A percentile compares a stretch with the other conserved stretches of the same genome.
These are phyloP conservation scores for Battus philenor DNA, from an alignment of 1,140 invertebrate genomes.

Conservation along the genomic window DNA sequence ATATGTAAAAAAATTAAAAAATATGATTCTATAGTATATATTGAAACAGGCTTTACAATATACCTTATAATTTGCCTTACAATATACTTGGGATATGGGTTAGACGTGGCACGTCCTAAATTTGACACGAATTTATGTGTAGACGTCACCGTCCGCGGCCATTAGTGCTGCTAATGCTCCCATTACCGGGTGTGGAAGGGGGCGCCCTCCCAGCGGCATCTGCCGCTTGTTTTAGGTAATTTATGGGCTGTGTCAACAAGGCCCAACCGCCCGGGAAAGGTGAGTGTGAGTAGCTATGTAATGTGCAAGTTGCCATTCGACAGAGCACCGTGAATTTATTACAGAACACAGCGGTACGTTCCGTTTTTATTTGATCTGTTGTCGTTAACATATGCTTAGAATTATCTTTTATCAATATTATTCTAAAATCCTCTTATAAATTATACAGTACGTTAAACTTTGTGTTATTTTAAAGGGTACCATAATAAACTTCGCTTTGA, in stretches of 20 bases:
- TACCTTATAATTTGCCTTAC: slow-evolving; percentile 1
- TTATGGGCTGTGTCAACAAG: slow-evolving; percentile 55
- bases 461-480: no score
- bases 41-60: slow-evolving; percentile 1
- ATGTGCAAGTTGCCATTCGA: background rate
- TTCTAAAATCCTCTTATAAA: no score
- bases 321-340: no score
- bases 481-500: no score
- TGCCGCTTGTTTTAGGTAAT: slow-evolving; percentile 74
- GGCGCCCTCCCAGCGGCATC: slow-evolving; percentile 40
- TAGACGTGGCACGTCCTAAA: slow-evolving; percentile 43
- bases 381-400: no score
- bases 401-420: no score
- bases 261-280: slow-evolving; percentile 37
- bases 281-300: slow-evolving; percentile 20
- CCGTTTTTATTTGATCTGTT: no score
- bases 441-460: no score
- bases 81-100: slow-evolving; percentile 5
- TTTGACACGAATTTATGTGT: slow-evolving; percentile 71
- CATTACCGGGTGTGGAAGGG: slow-evolving; percentile 49
- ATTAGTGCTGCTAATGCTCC: slow-evolving; percentile 69
- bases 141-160: slow-evolving; percentile 62
- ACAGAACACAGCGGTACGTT: no score
- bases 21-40: no score
- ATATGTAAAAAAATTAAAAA: no score